Base-by-base conservation (phyloP, 2,888 invertebrate species). In the Sphinx pinastri region DNA sequence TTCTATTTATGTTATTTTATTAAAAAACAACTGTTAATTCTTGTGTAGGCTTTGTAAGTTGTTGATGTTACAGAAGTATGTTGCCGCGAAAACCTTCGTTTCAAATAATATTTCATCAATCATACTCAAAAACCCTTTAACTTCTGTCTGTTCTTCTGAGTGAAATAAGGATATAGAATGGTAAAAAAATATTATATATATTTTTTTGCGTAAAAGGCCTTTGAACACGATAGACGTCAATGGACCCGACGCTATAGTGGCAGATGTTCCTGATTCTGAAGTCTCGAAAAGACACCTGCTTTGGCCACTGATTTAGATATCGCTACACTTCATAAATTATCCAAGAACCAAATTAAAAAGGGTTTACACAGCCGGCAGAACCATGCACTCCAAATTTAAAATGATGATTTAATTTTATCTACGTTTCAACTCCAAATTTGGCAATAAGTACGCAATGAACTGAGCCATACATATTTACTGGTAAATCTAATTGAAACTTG, bases 381-480 rank as follows among this genome's bases (percentile, higher is more conserved):
- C 5, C 16, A 2, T 54, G 7, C 54, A 16, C 7, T 52, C 14
- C 54, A 16, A 54, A 14, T 16, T 54, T 16, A 38, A 38, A 38
- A 38, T 16, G 16, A 11, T 47, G 45, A 60, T 16, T 60, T 60
- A 47, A 19, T 16, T 47, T 19, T 49, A 63, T 63, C 19, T 63
- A 49, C 47, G 63, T 63, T 60, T 16, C 49, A 13, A 63, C 7
- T 49, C 19, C 49, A 13, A 47, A 19, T 49, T 4, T 19, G 47
- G 47, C 47, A 49, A 49, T 63, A 38, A 38, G 38, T 38, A 38
- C 38, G 19, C 49, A 49, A 19, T 47, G 19, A 49, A 16, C 63
- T 19, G 19, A 63, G 16, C 16, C 19, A 49, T 63, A 63, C 49
- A 63, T 63, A 47, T 63, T 47, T 63, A 49, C 60, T 38, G 47